Evolutionary conservation across 2,888 invertebrate genomes (phyloP), one percentile per base, ranked within the genome.

Genomic region (Busseola fusca): DNA sequence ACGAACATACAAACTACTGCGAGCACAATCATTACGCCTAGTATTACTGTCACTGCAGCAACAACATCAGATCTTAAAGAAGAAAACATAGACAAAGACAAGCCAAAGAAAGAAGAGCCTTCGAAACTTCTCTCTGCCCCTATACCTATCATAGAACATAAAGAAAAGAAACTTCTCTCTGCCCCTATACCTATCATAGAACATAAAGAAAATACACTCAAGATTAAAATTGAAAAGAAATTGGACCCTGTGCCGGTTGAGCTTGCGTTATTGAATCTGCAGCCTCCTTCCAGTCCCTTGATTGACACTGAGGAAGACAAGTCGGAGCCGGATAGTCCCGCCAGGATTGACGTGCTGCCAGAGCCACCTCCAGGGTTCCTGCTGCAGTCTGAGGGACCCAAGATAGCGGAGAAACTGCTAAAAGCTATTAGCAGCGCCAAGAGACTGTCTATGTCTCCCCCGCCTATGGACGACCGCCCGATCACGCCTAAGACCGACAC

Each of bases 401-500:
- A 97, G 76, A 97, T 97, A 83, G 97, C 97, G 0, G 97, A 97
- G 81, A 97, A 96, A 86, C 94, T 97, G 6, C 91, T 97, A 0
- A 96, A 96, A 87, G 97, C 96, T 10, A 96, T 93, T 90, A 96
- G 93, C 91, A 96, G 93, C 89, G 96, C 94, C 81, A 96, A 94
- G 89, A 94, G 91, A 84, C 91, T 93, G 76, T 96, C 92, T 67
- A 95, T 91, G 96, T 96, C 93, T 42, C 95, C 93, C 63, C 95
- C 92, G 16, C 94, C 92, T 1, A 81, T 88, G n/a, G 92, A 92
- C 78, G 91, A 91, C 48, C 89, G 89, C 30, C 88, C 92, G 42
- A 87, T 88, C 16, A 92, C 93, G 25, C 92, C 93, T 14, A 94
- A 92, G 77, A 91, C 90, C 57, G 94, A 94, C 66, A 70, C 86